Base-by-base conservation (phyloP, 2,888 invertebrate species). In the Brachyptera putata region DNA sequence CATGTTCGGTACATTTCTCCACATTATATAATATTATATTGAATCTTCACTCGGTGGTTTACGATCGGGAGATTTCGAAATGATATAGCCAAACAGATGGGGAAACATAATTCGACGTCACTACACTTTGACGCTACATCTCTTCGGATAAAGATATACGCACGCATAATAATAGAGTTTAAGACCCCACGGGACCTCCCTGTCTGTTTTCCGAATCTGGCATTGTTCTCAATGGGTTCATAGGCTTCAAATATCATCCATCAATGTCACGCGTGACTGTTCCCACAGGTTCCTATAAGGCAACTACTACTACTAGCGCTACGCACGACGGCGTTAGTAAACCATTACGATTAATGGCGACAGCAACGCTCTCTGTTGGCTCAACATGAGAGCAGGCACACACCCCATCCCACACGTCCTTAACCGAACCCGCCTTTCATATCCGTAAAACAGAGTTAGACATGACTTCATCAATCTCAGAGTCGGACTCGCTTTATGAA, bases 201-300 rank as follows among this genome's bases (percentile, higher is more conserved):
- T 50, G 50, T 50, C 50, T 50, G 30, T 50, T 50, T 50, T 30
- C 30, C 26, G 50, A 50, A 30, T 24, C 21, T 21, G 30, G 30
- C 16, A 50, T 50, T 50, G 50, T 50, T 50, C 50, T 50, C 30
- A 50, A 50, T 36, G 53, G 53, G 53, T 53, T 53, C 53, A 34
- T 36, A 36, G 36, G 53, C 53, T 53, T 21, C 22, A 34, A 34
- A 34, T 34, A 34, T 36, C 53, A 53, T 53, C 36, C 21, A 53
- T 53, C 53, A 34, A 22, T 53, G 53, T 53, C 53, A 16, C 16
- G 13, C 16, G n/a, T n/a, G 41, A 21, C 41, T 14, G 46, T 21
- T 46, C 24, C 24, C 46, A 30, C 46, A 46, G 46, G 46, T 46
- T 46, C 18, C 41, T 41, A 41, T n/a, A n/a, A 41, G 41, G 41